Evolutionary conservation across 2,113 vertebrate genomes (phyloP).

Genomic region (Erythrocercus mccallii): DNA sequence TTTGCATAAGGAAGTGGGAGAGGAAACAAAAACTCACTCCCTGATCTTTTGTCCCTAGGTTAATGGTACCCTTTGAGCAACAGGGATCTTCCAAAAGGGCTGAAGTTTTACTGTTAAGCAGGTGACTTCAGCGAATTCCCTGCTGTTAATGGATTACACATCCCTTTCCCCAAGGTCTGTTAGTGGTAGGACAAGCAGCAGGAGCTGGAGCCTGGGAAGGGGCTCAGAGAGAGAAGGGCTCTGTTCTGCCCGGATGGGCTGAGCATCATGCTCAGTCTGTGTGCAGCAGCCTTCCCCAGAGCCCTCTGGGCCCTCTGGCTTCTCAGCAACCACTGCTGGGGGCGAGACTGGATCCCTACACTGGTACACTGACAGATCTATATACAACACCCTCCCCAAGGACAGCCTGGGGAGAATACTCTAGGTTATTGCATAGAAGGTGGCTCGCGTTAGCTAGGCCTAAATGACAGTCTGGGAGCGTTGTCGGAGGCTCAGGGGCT

Average conservation of each 20-base stretch:
- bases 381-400: background rate
- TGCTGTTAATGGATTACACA: conserved; percentile 2
- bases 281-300: background rate
- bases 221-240: background rate
- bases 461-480: conserved; percentile 81
- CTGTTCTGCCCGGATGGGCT: background rate
- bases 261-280: background rate
- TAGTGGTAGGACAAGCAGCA: background rate
- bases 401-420: background rate
- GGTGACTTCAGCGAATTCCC: background rate
- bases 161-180: background rate
- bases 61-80: conserved; percentile 7
- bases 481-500: conserved; percentile 69
- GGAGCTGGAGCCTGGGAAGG: background rate
- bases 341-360: background rate
- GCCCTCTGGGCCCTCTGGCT: background rate
- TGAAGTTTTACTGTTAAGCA: background rate
- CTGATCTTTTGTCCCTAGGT: background rate
- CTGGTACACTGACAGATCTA: background rate
- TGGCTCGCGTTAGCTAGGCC: background rate
- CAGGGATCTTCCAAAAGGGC: background rate
- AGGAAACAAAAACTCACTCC: background rate
- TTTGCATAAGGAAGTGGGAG: background rate
- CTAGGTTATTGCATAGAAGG: conserved; percentile 74
- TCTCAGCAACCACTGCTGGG: background rate